Conservation (phyloP, 2,888 invertebrate genomes). For the Spatulosminthurus flaviceps region DNA sequence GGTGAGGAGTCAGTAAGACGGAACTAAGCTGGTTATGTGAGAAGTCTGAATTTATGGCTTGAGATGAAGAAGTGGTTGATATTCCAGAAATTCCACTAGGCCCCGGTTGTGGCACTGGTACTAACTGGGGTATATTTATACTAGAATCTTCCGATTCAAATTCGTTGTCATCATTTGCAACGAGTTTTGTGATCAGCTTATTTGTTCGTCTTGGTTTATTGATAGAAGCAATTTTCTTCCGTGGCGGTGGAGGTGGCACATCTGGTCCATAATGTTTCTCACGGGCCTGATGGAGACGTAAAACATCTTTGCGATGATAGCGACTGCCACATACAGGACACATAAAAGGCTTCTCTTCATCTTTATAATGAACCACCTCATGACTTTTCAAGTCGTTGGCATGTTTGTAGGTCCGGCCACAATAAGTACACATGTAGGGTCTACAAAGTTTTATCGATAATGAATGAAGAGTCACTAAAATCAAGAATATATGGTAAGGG, state of each 20-base stretch:
- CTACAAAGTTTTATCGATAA: no score
- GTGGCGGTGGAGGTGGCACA: background rate
- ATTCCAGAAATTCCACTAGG: slow-evolving; percentile 15
- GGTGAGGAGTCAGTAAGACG: no score
- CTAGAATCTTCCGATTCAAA: background rate
- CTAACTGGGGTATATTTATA: background rate
- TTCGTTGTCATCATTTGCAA: background rate
- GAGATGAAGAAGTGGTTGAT: background rate
- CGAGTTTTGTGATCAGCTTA: background rate
- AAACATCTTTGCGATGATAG: slow-evolving; percentile 39
- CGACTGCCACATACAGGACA: slow-evolving; percentile 34
- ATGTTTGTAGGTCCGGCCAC: slow-evolving; percentile 43
- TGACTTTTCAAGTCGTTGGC: slow-evolving; percentile 36
- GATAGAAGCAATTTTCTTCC: background rate
- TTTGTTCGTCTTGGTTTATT: background rate
- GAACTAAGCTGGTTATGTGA: no score
- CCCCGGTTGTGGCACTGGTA: background rate
- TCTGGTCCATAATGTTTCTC: slow-evolving; percentile 45
- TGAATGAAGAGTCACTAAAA: no score
- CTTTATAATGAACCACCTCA: slow-evolving; percentile 42
- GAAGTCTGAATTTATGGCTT: no score
- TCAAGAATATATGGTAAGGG: no score
- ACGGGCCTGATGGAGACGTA: slow-evolving; percentile 40
- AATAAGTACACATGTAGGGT: slow-evolving; percentile 42
- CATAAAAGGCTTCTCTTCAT: slow-evolving; percentile 43